Percentiles rank a stretch among this genome's conserved stretches.
phyloP scores from a whole-genome alignment of 2,113 vertebrate genomes.

The Cygnus buccinator region DNA sequence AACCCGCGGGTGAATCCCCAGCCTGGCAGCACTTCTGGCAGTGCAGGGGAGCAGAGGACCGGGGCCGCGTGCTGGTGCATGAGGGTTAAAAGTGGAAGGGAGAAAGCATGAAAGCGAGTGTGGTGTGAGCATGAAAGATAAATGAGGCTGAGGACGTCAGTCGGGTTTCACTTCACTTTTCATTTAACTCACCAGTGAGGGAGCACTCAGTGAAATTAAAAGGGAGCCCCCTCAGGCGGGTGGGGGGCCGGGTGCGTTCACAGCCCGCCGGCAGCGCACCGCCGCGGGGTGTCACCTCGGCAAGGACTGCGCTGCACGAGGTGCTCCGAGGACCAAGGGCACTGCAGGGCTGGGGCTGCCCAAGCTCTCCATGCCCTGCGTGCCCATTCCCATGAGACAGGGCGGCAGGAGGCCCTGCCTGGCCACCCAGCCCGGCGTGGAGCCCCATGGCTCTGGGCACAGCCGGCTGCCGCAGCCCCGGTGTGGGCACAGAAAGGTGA shows the following conservation, averaged over 20 bases:
- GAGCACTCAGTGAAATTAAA: not conserved
- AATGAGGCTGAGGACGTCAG: not conserved
- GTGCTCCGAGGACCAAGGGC: not conserved
- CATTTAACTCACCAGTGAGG: not conserved
- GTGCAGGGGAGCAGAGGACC: not conserved
- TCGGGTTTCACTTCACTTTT: not conserved
- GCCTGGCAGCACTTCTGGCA: too few species aligned
- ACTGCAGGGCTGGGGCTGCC: too few species aligned
- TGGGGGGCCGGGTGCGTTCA: not conserved
- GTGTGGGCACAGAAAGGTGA: not conserved
- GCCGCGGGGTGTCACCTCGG: not conserved
- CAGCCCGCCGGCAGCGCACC: not conserved
- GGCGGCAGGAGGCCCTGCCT: not conserved
- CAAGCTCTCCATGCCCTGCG: rapidly evolving
- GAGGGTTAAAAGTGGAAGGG: not conserved
- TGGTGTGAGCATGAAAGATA: not conserved
- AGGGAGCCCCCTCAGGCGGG: not conserved
- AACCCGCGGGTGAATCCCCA: not conserved
- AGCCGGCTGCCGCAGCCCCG: not conserved
- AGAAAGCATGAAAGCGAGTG: not conserved
- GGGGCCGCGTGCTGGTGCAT: rapidly evolving
- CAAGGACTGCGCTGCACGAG: not conserved
- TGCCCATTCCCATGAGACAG: rapidly evolving
- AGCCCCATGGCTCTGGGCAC: not conserved
- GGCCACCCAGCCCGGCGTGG: rapidly evolving